These are phyloP conservation scores for Magallana ariakensis DNA, from an alignment of 1,140 invertebrate species.

Conservation along the genomic window DNA sequence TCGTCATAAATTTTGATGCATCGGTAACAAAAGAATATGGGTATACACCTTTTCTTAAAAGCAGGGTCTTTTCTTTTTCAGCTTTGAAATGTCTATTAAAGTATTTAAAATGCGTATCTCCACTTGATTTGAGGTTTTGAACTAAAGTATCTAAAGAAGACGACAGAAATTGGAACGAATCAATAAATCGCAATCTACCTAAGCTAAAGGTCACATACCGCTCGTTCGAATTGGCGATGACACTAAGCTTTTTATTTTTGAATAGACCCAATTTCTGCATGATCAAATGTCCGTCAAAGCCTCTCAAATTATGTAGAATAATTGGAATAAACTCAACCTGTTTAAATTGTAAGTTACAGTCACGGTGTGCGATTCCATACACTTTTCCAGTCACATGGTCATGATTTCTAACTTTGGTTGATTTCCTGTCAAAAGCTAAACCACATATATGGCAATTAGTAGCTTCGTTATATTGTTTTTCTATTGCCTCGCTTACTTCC, in stretches of 20 bases:
- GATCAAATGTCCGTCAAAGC: constrained; percentile 39
- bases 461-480: constrained; percentile 27
- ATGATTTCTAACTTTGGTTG: constrained; percentile 44
- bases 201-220: constrained; percentile 45
- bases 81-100: constrained; percentile 14
- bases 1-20: not conserved
- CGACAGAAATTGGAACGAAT: constrained; percentile 46
- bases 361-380: constrained; percentile 41
- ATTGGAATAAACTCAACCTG: constrained; percentile 34
- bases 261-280: constrained; percentile 13
- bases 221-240: constrained; percentile 47
- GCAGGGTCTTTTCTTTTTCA: constrained; percentile 3
- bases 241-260: constrained; percentile 49
- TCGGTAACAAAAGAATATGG: not conserved
- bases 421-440: no score
- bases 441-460: constrained; percentile 3
- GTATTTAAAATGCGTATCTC: constrained; percentile 20
- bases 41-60: not conserved
- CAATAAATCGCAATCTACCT: constrained; percentile 36
- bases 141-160: constrained; percentile 66
- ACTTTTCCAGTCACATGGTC: constrained; percentile 45
- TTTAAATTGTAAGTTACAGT: constrained; percentile 13
- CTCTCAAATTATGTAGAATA: constrained; percentile 46
- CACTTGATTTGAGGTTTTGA: constrained; percentile 19
- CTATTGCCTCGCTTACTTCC: not conserved